Evolutionary conservation across 2,797 vertebrate genomes (phyloP), one percentile per base, ranked within the genome.

Genomic region (Sebastes diaconus): DNA sequence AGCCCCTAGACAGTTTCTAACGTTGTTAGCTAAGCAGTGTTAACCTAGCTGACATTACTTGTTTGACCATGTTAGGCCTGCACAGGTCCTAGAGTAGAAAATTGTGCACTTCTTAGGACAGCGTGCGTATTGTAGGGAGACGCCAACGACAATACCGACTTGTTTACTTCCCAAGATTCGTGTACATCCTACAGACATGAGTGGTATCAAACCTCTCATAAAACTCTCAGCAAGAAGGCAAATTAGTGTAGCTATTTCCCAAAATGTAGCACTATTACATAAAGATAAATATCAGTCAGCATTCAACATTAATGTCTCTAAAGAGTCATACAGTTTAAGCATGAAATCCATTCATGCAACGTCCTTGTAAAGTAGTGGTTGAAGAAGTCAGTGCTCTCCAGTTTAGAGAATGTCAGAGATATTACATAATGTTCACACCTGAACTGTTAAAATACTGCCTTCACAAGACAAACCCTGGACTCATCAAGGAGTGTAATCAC

Each of bases 281-380:
- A n/a, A 25, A 68, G 69, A 76, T 71, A 70, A 70, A 42, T 71
- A 67, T 52, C 67, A 59, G 13, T 70, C 54, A 59, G 55, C 65
- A 61, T 83, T 67, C n/a, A 75, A 32, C 57, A 42, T 22, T 42
- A 42, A 42, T 10, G 6, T 69, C 61, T 85, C 22, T 16, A 20
- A 55, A 4, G 32, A 42, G 9, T 67, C 22, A 20, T 32, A 46
- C 39, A 60, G 50, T 58, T 75, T 72, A 20, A 83, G 55, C 60
- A 72, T 22, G 34, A 77, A 46, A 80, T 75, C 27, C 34, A 57
- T 68, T 81, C 30, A 67, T 3, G n/a, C 55, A n/a, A 30, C 30
- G 22, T 79, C 59, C 3, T 57, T 63, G 58, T 73, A 42, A 78
- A 75, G 16, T 82, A 77, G 85, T 87, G 90, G 81, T 83, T 80